Base-by-base conservation (phyloP, 2,888 invertebrate genomes). In the Cheilosia vulpina region DNA sequence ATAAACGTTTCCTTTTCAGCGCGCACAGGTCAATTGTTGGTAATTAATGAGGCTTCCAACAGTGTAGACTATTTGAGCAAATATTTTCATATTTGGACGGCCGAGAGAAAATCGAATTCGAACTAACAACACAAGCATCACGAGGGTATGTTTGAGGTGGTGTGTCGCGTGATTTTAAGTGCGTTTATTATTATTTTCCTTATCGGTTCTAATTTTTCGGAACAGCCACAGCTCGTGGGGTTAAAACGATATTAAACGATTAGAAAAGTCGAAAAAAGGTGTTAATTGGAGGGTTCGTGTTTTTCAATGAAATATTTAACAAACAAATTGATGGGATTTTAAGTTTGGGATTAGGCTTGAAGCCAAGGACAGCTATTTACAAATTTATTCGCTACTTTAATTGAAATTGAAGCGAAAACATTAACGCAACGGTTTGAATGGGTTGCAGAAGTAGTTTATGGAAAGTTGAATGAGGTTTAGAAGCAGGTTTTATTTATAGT, bases 31-130 rank as follows among this genome's bases (percentile, higher is more conserved):
- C 62, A 78, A 63, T 78, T 63, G 63, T 73, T 72, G 63, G 73
- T 77, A 83, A 73, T 75, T 72, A 79, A 76, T 65, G 65, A 69
- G 60, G 55, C 69, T 65, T 58, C 65, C 57, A 72, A 68, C 62
- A 66, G 65, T 55, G 19, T 57, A 19, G 11, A 50, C 60, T 71
- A 21, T 19, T 31, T 53, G 15, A 31, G 2, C 19, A 15, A 50
- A 50, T 7, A 17, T 52, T 27, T 71, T 0, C 34, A 31, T 17
- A 41, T 21, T 24, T 24, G 0, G 17, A 3, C n/a, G 63, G 75
- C 53, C 62, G 27, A 53, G 50, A 79, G 52, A 52, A 43, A 53
- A 31, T 24, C 11, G 58, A 62, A 27, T 38, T 43, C 52, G 50
- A 65, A 19, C n/a, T 13, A 34, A 55, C 21, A 50, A 66, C 27